Base-by-base conservation (phyloP, 2,888 invertebrate genomes). In the Ischnus inquisitorius region DNA sequence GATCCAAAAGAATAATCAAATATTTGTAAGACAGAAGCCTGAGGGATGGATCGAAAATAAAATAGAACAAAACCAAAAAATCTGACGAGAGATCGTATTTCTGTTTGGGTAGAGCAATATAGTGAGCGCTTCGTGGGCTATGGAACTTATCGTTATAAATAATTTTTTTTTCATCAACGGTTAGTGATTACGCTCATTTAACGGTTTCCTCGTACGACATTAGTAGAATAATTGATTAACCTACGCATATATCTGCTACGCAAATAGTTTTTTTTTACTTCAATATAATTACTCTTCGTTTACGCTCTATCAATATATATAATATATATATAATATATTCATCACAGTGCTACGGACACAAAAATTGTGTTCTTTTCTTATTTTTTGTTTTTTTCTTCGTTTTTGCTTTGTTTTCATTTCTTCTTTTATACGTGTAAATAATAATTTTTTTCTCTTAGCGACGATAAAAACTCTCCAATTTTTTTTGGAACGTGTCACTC, bases 271-370 rank as follows among this genome's bases (percentile, higher is more conserved):
- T 34, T 34, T 51, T 90, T 84, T 90, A 89, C 82, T 75, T 84
- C 60, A 80, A 76, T 67, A 81, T 83, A 77, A 77, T 77, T 64
- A 71, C 51, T 80, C 69, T 79, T 79, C 76, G 69, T 83, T 51
- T 51, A 51, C 19, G 54, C 77, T 82, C 77, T 78, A 68, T 69
- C 51, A 51, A 74, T 77, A 86, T 85, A 86, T 86, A 87, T 86
- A 82, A 84, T 87, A 87, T 88, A 87, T 89, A 88, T 86, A 79
- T 89, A 91, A 91, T 92, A 92, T 92, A 93, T 92, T 93, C 93
- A 93, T 93, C 93, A 93, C 93, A 93, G 93, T 93, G 92, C 93
- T 93, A 93, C 92, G 92, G 93, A 93, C 93, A 93, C 93, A 92
- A 92, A 91, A 85, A 92, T 91, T 92, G 93, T 93, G 93, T 93